A percentile compares a stretch with the other conserved stretches of the same genome.
phyloP scores from a whole-genome alignment of 2,797 vertebrate genomes.

The Gephyroberyx darwinii region DNA sequence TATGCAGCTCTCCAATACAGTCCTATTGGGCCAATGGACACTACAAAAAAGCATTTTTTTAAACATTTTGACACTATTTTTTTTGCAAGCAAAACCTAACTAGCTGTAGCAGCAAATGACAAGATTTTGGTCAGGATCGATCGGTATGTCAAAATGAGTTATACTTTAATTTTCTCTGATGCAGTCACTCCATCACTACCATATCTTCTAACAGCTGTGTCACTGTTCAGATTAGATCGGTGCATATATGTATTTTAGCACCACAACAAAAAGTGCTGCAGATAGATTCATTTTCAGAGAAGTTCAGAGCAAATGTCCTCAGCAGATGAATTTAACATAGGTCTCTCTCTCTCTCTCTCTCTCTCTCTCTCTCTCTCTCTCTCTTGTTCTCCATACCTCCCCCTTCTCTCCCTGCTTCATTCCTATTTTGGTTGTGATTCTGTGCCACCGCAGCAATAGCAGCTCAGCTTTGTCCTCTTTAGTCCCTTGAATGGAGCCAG shows the following conservation, averaged over 20 bases:
- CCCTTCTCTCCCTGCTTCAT: constrained; percentile 47
- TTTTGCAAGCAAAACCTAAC: too few relatives aligned
- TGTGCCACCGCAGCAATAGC: constrained; percentile 58
- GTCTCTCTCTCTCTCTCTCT: constrained; percentile 15
- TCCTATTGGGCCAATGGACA: too few relatives aligned
- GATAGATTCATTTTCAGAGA: constrained; percentile 34
- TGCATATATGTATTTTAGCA: not conserved
- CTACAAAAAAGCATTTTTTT: too few relatives aligned
- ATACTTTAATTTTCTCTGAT: too few relatives aligned
- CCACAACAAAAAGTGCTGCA: not conserved
- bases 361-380: constrained; percentile 34
- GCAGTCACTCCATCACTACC: not conserved
- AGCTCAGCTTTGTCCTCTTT: constrained; percentile 81
- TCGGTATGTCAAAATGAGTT: too few relatives aligned
- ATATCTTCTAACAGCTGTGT: not conserved
- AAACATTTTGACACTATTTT: too few relatives aligned
- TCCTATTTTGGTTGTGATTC: constrained; percentile 78
- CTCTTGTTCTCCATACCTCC: constrained; percentile 20
- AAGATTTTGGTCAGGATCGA: too few relatives aligned
- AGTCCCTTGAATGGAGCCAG: constrained; percentile 76
- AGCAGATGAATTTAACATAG: constrained; percentile 52
- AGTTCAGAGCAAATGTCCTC: constrained; percentile 53
- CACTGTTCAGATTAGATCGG: not conserved
- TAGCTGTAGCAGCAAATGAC: too few relatives aligned
- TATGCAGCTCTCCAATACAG: too few relatives aligned